These are phyloP conservation scores for Cyanoderma ruficeps DNA, from an alignment of 2,113 vertebrate species.

Conservation along the genomic window DNA sequence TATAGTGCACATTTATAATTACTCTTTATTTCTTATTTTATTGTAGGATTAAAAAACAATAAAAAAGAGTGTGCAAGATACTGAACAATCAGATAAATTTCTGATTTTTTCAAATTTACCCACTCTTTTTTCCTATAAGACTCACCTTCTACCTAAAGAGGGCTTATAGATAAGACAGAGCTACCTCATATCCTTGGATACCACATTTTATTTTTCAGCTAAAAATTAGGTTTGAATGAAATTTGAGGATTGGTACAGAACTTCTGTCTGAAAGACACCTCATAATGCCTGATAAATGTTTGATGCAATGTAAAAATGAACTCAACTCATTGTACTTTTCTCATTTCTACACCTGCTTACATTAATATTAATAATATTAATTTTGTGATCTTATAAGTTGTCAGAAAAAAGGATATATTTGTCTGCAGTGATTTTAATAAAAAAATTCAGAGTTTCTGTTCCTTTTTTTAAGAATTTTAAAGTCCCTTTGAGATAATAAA, in stretches of 20 bases:
- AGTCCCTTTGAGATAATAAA: not conserved
- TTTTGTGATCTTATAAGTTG: not conserved
- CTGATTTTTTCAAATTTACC: not conserved
- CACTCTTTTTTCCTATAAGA: not conserved
- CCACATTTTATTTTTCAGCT: not conserved
- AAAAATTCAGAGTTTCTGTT: not conserved
- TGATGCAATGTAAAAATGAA: not conserved
- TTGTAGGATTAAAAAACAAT: not conserved
- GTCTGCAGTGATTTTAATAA: not conserved
- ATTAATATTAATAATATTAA: not conserved
- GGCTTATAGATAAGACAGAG: not conserved
- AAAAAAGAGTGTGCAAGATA: not conserved
- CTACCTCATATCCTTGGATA: not conserved
- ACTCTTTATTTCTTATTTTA: not conserved
- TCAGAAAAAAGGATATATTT: not conserved
- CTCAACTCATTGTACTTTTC: not conserved
- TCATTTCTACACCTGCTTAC: not conserved
- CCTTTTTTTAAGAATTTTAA: not conserved
- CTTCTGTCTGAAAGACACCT: not conserved
- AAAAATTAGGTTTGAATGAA: not conserved
- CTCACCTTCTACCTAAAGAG: not conserved
- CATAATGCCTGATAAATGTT: not conserved
- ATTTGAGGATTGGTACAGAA: not conserved
- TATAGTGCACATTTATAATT: not conserved
- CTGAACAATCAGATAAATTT: not conserved